These are phyloP conservation scores for Acanthacorydalis orientalis DNA, from an alignment of 2,888 invertebrate species.

Conservation along the genomic window DNA sequence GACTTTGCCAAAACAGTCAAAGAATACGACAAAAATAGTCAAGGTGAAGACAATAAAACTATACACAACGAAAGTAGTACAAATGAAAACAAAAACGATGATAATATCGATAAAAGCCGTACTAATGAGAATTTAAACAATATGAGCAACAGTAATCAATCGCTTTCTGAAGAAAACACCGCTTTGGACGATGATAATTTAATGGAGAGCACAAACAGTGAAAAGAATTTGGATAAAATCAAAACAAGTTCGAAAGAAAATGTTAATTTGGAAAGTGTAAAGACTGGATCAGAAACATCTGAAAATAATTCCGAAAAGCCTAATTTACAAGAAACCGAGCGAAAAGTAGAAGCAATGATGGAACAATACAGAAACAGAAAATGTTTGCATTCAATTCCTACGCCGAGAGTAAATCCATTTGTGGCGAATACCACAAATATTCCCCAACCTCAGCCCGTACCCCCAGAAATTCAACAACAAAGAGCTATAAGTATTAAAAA, in stretches of 20 bases:
- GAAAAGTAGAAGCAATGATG: slow-evolving; percentile 29
- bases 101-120: slow-evolving; percentile 7
- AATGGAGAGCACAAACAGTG: too few relatives aligned
- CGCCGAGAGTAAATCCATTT: slow-evolving; percentile 22
- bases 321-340: slow-evolving; percentile 21
- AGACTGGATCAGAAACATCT: slow-evolving; percentile 19
- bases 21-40: background rate
- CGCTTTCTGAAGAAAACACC: slow-evolving; percentile 1
- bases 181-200: too few relatives aligned
- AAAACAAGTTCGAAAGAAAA: too few relatives aligned
- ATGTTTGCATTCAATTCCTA: slow-evolving; percentile 16
- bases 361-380: slow-evolving; percentile 34
- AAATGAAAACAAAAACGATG: background rate
- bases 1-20: background rate
- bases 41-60: background rate
- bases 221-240: too few relatives aligned
- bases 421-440: slow-evolving; percentile 11
- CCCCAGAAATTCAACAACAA: slow-evolving; percentile 72
- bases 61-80: background rate
- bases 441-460: slow-evolving; percentile 51
- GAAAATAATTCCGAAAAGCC: slow-evolving; percentile 17
- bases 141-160: background rate
- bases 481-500: slow-evolving; percentile 66
- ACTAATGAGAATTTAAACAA: slow-evolving; percentile 6
- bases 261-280: too few relatives aligned